Percentiles rank a stretch among this genome's conserved stretches.
phyloP scores from a whole-genome alignment of 2,797 vertebrate genomes.

The Dermochelys coriacea region DNA sequence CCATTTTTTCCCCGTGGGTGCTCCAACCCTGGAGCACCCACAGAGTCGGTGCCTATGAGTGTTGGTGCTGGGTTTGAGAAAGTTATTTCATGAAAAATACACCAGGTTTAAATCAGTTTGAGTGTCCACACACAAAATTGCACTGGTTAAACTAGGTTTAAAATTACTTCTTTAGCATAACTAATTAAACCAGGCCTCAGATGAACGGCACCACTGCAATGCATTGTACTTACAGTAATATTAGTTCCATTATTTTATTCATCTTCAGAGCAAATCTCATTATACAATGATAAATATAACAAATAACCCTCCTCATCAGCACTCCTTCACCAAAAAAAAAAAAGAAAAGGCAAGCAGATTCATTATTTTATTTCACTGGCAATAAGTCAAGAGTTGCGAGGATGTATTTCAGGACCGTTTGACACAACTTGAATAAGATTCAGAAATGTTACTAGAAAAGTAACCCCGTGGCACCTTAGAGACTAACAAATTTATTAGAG shows the following conservation, averaged over 20 bases:
- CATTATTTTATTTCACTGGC: slow-evolving; percentile 60
- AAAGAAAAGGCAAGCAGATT: slow-evolving; percentile 52
- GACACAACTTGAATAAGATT: slow-evolving; percentile 70
- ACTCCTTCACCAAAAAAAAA: not conserved
- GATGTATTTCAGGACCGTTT: slow-evolving; percentile 70
- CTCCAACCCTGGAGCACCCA: too few relatives aligned
- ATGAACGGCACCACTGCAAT: not conserved
- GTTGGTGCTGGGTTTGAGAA: not conserved
- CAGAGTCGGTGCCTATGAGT: too few relatives aligned
- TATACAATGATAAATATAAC: slow-evolving; percentile 34
- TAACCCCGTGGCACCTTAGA: too few relatives aligned
- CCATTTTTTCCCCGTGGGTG: too few relatives aligned
- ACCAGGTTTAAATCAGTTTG: not conserved
- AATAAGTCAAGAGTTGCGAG: slow-evolving; percentile 64
- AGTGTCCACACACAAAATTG: not conserved
- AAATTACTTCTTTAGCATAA: slow-evolving; percentile 17
- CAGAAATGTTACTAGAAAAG: slow-evolving; percentile 68
- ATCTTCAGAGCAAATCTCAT: slow-evolving; percentile 31
- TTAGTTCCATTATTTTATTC: slow-evolving; percentile 49
- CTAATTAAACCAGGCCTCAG: not conserved
- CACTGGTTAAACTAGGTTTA: not conserved
- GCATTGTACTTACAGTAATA: not conserved
- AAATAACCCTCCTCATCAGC: slow-evolving; percentile 41
- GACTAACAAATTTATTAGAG: too few relatives aligned
- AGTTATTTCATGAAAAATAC: not conserved